Conservation (phyloP, 1,140 invertebrate species). For the Camponotus floridanus region DNA sequence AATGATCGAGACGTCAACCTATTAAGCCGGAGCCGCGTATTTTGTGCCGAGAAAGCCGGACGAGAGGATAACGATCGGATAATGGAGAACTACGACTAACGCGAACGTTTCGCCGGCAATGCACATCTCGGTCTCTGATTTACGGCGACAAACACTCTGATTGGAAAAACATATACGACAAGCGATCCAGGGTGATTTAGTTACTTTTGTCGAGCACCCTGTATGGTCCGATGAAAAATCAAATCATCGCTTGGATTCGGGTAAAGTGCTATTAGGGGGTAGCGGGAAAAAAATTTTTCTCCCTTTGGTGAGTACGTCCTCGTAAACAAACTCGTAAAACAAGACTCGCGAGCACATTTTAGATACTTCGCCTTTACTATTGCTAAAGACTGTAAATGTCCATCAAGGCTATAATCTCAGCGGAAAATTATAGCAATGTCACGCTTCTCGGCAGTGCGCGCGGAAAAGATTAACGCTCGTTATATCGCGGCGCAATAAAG, state of each 20-base stretch:
- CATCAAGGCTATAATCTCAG: constrained; percentile 46
- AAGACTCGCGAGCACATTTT: constrained; percentile 11
- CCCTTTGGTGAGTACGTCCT: background rate
- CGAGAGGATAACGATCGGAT: constrained; percentile 27
- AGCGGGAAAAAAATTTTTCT: background rate
- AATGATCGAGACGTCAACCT: constrained; percentile 45
- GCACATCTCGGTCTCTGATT: constrained; percentile 27
- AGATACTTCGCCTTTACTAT: constrained; percentile 32
- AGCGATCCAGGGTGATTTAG: constrained; percentile 9
- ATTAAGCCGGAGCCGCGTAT: constrained; percentile 30
- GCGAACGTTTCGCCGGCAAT: background rate
- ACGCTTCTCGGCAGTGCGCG: constrained; percentile 21
- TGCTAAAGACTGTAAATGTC: constrained; percentile 41
- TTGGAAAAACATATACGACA: background rate
- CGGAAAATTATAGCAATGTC: constrained; percentile 59
- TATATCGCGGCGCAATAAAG: constrained; percentile 48
- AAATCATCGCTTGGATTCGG: background rate
- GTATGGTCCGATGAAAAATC: background rate
- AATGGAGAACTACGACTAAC: constrained; percentile 26
- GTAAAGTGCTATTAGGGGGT: background rate
- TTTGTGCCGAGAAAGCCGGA: background rate
- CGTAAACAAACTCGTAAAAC: constrained; percentile 36
- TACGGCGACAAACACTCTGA: constrained; percentile 15
- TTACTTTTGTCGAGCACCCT: background rate
- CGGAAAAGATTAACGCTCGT: constrained; percentile 53